These are phyloP conservation scores for Paramacrobiotus metropolitanus DNA, from an alignment of 1,140 invertebrate species.

Conservation along the genomic window DNA sequence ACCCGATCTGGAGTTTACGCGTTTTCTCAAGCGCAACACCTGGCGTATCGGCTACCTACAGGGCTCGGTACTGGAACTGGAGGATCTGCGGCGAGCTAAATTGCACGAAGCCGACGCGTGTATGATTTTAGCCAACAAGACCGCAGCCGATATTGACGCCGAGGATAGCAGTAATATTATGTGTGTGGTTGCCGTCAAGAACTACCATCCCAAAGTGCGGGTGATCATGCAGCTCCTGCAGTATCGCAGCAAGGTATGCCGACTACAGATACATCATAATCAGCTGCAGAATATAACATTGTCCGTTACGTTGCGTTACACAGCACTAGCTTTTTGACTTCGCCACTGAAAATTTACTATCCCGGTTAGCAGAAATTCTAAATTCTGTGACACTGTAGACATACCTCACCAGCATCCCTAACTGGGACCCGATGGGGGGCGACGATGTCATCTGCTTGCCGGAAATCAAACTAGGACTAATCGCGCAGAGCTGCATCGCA, in stretches of 20 bases:
- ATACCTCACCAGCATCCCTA: slow-evolving; percentile 33
- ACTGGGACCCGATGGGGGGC: slow-evolving; percentile 33
- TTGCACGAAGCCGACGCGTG: slow-evolving; percentile 30
- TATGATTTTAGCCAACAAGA: slow-evolving; percentile 28
- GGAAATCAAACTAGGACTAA: slow-evolving; percentile 33
- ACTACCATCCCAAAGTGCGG: slow-evolving; percentile 30
- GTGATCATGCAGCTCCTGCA: slow-evolving; percentile 35
- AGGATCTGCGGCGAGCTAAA: slow-evolving; percentile 30
- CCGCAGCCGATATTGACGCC: slow-evolving; percentile 30
- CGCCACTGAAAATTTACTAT: too few species aligned
- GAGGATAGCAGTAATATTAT: slow-evolving; percentile 30
- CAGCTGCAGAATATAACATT: too few species aligned
- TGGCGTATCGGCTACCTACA: neutral
- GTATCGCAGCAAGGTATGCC: slow-evolving; percentile 29
- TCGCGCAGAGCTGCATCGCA: slow-evolving; percentile 35
- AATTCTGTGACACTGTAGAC: slow-evolving; percentile 20
- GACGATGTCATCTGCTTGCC: slow-evolving; percentile 32
- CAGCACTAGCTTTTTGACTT: neutral
- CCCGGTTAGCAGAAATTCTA: too few species aligned
- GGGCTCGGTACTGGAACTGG: slow-evolving; percentile 30
- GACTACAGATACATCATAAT: neutral
- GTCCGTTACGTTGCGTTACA: neutral
- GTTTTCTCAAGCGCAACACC: neutral
- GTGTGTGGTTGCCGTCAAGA: slow-evolving; percentile 32
- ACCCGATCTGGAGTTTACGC: neutral